Conservation (phyloP, 2,888 invertebrate species). For the Antheraea yamamai region DNA sequence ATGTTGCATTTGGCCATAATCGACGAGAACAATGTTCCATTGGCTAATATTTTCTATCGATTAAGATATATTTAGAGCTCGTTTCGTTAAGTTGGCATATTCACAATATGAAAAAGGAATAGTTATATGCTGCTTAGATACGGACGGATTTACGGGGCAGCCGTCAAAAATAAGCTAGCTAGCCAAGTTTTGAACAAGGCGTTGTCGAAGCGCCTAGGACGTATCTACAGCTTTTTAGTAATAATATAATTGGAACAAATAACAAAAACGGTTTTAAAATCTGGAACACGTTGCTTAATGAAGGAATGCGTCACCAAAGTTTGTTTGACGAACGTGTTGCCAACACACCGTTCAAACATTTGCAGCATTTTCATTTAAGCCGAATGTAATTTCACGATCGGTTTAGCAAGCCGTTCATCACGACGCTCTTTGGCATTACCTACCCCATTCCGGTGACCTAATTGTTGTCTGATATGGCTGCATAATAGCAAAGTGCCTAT, state of each 20-base stretch:
- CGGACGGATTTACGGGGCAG: too few relatives aligned
- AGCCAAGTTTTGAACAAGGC: too few relatives aligned
- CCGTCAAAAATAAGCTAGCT: too few relatives aligned
- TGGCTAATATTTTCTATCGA: not conserved
- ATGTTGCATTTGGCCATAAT: not conserved
- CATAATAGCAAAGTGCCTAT: conserved; percentile 70
- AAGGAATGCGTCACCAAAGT: not conserved
- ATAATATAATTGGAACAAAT: not conserved
- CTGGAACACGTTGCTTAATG: not conserved
- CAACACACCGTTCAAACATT: conserved; percentile 6
- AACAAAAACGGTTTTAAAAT: not conserved
- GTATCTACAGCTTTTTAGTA: too few relatives aligned
- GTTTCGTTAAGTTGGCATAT: not conserved
- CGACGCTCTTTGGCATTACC: conserved; percentile 59
- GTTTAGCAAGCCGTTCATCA: conserved; percentile 53
- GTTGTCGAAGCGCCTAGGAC: too few relatives aligned
- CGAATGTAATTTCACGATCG: conserved; percentile 46
- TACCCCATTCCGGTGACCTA: conserved; percentile 73
- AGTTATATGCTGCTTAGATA: not conserved
- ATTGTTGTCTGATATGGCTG: conserved; percentile 70
- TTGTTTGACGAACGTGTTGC: conserved; percentile 15
- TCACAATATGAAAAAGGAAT: too few relatives aligned
- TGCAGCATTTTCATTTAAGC: conserved; percentile 15
- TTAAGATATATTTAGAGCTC: not conserved
- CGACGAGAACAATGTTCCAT: not conserved